Conservation (phyloP, 2,113 vertebrate species). For the Rhodinocichla rosea region DNA sequence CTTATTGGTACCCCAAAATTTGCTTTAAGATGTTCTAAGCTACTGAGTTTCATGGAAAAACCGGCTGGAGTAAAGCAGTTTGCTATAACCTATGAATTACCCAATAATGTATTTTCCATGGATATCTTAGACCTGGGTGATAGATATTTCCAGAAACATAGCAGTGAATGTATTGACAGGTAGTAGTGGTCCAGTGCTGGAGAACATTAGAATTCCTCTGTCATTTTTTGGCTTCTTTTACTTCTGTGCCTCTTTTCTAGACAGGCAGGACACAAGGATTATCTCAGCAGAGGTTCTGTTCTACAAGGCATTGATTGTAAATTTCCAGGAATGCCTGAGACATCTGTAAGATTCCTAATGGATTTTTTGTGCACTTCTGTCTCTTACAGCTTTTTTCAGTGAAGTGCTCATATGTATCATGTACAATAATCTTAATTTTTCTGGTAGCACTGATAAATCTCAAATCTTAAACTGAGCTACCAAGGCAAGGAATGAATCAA, state of each 20-base stretch:
- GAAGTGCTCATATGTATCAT: not conserved
- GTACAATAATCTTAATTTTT: not conserved
- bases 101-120: not conserved
- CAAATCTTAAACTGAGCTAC: not conserved
- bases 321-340: not conserved
- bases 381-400: not conserved
- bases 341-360: not conserved
- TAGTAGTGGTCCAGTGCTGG: not conserved
- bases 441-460: not conserved
- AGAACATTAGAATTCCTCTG: not conserved
- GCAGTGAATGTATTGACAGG: not conserved
- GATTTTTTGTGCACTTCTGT: not conserved
- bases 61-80: not conserved
- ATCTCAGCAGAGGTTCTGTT: not conserved
- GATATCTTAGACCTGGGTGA: not conserved
- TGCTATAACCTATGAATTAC: not conserved
- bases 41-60: not conserved
- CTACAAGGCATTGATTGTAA: not conserved
- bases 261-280: not conserved
- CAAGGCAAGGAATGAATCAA: not conserved
- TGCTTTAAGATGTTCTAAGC: not conserved
- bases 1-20: not conserved
- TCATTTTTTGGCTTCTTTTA: not conserved
- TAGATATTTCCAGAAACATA: not conserved
- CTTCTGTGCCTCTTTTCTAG: not conserved